Percentiles rank a stretch among this genome's conserved stretches.
Evolutionary conservation across 2,113 vertebrate genomes (phyloP).

Genomic region (Mystacornis crossleyi): DNA sequence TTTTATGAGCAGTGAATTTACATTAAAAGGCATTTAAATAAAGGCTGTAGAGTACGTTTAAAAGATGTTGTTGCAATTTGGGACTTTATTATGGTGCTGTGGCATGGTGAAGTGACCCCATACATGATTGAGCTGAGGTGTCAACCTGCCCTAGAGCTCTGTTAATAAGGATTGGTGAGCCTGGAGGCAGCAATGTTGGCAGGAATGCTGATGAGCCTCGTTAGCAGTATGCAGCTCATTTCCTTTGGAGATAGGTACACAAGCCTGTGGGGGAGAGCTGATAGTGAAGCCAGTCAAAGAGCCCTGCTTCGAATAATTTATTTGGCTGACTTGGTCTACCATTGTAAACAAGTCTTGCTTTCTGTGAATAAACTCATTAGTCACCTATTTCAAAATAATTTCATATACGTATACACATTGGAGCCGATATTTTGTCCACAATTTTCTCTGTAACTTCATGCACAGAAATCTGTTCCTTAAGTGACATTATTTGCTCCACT

Average conservation of each 20-base stretch:
- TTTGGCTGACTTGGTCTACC: background rate
- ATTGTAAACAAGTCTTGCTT: background rate
- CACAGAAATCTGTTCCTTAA: background rate
- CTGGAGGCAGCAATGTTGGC: background rate
- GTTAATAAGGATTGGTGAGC: conserved; percentile 45
- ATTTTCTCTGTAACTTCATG: background rate
- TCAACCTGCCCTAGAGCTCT: conserved; percentile 4
- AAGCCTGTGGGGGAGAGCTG: background rate
- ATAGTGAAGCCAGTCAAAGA: background rate
- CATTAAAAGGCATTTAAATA: conserved; percentile 56
- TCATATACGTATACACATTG: background rate
- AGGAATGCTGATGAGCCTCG: conserved; percentile 40
- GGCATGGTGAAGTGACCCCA: conserved; percentile 26
- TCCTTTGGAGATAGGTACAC: background rate
- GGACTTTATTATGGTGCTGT: conserved; percentile 10
- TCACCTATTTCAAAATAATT: background rate
- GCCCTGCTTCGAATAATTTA: background rate
- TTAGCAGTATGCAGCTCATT: background rate
- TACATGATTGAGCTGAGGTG: background rate
- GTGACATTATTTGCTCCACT: background rate
- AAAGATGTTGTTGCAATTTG: conserved; percentile 37
- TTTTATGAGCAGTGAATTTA: conserved; percentile 54
- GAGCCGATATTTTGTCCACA: background rate
- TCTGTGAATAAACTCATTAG: background rate
- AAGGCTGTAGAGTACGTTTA: background rate